A percentile compares a stretch with the other conserved stretches of the same genome.
Evolutionary conservation across 2,113 vertebrate genomes (phyloP).

Genomic region (Ptychochromis oligacanthus): DNA sequence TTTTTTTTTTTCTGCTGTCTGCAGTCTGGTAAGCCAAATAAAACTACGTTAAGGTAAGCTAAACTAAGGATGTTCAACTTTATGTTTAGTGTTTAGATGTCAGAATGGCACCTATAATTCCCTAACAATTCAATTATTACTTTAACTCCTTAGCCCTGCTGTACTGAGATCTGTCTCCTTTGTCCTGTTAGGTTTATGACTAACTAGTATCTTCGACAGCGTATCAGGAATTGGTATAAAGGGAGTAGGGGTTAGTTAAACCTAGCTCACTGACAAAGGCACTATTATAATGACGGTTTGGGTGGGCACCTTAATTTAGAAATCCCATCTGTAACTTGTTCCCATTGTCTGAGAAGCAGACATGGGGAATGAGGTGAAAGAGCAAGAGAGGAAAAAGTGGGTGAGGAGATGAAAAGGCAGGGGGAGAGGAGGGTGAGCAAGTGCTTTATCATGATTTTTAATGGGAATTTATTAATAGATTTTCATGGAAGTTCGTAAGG

Average conservation of each 20-base stretch:
- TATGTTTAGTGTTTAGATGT: background rate
- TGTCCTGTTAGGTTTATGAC: conserved; percentile 27
- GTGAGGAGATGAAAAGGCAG: background rate
- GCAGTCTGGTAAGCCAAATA: background rate
- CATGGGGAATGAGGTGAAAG: conserved; percentile 28
- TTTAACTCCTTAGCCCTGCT: background rate
- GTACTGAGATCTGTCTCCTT: conserved; percentile 5
- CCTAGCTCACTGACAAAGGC: conserved; percentile 27
- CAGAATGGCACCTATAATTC: background rate
- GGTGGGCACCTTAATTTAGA: conserved; percentile 63
- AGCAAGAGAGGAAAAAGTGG: background rate
- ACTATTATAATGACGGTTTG: conserved; percentile 31
- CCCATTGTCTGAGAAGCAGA: conserved; percentile 29
- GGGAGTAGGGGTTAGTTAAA: conserved; percentile 4
- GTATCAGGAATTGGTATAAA: background rate
- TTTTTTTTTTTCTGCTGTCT: background rate
- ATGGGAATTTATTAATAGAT: conserved; percentile 73
- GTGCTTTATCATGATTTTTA: conserved; percentile 63
- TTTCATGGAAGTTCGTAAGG: conserved; percentile 43
- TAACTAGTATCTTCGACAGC: background rate
- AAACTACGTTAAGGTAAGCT: background rate
- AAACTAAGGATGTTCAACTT: background rate
- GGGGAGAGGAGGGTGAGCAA: background rate
- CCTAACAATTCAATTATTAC: background rate
- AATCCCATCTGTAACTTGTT: conserved; percentile 56